Evolutionary conservation across 2,888 invertebrate species (phyloP), one percentile per base, ranked within the genome.

Genomic region (Cephus pulcher): DNA sequence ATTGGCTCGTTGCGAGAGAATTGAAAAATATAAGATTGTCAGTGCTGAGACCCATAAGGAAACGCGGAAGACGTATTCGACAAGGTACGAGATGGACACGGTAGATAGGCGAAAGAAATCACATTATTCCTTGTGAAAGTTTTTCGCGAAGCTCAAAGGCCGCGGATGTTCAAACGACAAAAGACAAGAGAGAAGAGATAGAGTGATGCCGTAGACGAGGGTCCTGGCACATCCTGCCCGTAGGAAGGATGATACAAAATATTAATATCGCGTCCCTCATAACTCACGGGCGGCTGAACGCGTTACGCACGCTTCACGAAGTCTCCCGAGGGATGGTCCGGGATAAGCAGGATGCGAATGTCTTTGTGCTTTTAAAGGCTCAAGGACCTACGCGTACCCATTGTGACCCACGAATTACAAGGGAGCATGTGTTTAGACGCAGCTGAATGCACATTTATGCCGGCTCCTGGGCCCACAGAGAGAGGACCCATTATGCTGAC

Each of bases 251-350:
- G 91, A 91, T 91, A 91, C 91, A 90, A 91, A 91, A 91, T 91
- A 91, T 91, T 91, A 91, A 91, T 91, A 91, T 91, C 85, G 86
- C 83, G 86, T 90, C 90, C 90, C 91, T 90, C 91, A 91, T 91
- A 91, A 91, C 90, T 91, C 90, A 91, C 90, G 89, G 90, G 82
- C 87, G 90, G 90, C 80, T 91, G 91, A 86, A 82, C 91, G 86
- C 86, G 90, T 91, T 91, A 91, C 91, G 88, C 87, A 91, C 91
- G 91, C 91, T 90, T 88, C 86, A 87, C 83, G 86, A 89, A 84
- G 82, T 85, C 79, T 90, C 90, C 90, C 89, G 87, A 87, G 91
- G 91, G 90, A 90, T 85, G 87, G 40, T 6, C 11, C 78, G 69
- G 88, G 86, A 88, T 86, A 86, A 89, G 88, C 88, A 87, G 89